These are phyloP conservation scores for Notospermus geniculatus DNA, from an alignment of 1,140 invertebrate species.

Conservation along the genomic window DNA sequence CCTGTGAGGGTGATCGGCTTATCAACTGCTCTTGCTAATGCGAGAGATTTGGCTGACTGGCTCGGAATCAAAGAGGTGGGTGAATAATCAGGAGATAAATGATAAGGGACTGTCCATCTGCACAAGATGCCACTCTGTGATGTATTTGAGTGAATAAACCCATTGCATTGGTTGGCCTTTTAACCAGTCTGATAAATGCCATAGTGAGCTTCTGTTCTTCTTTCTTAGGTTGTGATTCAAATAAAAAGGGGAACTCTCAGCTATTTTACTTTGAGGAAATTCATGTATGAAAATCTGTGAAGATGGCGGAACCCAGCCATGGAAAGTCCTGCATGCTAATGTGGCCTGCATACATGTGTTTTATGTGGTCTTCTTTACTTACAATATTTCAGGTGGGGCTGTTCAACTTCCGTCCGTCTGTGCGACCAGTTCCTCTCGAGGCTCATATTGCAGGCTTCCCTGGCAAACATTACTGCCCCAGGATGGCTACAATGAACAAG, in stretches of 20 bases:
- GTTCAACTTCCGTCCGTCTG: conserved; percentile 97
- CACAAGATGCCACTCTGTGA: not conserved
- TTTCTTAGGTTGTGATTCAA: too few relatives aligned
- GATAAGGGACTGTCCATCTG: not conserved
- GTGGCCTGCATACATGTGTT: not conserved
- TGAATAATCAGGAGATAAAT: not conserved
- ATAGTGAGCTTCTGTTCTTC: too few relatives aligned
- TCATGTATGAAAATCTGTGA: too few relatives aligned
- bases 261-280: too few relatives aligned
- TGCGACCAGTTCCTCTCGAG: conserved; percentile 94
- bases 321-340: too few relatives aligned
- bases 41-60: conserved; percentile 95
- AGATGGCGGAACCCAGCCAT: too few relatives aligned
- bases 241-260: too few relatives aligned
- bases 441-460: conserved; percentile 92
- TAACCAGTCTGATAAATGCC: too few relatives aligned
- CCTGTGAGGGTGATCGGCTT: conserved; percentile 86
- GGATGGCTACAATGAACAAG: conserved; percentile 99
- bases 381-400: conserved; percentile 78
- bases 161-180: too few relatives aligned
- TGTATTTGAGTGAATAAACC: too few relatives aligned
- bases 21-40: conserved; percentile 97
- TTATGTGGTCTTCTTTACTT: conserved; percentile 61
- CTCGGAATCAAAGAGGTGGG: conserved; percentile 73
- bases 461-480: conserved; percentile 97